These are phyloP conservation scores for Acanthornis magna DNA, from an alignment of 2,797 vertebrate genomes.

Conservation along the genomic window DNA sequence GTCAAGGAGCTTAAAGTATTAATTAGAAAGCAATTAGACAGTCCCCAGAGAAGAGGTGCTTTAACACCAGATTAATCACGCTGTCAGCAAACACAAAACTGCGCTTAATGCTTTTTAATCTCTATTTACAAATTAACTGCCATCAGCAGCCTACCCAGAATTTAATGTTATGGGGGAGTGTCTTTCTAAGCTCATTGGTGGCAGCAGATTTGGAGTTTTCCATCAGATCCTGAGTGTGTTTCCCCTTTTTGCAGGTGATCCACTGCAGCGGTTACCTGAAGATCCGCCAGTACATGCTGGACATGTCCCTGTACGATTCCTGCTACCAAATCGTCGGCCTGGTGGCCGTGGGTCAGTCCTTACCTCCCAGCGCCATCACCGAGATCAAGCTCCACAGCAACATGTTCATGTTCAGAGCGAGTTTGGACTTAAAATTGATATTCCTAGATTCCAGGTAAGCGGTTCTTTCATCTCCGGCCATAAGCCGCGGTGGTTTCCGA, in stretches of 20 bases:
- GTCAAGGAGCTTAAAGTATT: background rate
- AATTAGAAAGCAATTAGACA: background rate
- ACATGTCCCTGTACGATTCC: conserved; percentile 87
- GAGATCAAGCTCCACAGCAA: conserved; percentile 96
- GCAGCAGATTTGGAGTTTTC: background rate
- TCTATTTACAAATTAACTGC: background rate
- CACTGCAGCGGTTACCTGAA: conserved; percentile 97
- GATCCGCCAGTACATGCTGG: conserved; percentile 88
- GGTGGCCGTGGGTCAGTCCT: conserved; percentile 91
- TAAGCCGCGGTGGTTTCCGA: background rate
- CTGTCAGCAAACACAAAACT: background rate
- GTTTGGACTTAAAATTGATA: conserved; percentile 93
- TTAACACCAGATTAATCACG: background rate
- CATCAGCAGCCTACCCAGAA: background rate
- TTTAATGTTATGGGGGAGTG: background rate
- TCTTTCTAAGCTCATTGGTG: background rate
- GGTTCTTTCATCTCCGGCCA: background rate
- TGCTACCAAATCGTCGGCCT: conserved; percentile 91
- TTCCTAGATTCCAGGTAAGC: conserved; percentile 93
- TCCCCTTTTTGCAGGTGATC: conserved; percentile 82
- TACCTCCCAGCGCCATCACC: conserved; percentile 91
- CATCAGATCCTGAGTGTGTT: background rate
- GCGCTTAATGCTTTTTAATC: background rate
- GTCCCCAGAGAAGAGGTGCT: background rate
- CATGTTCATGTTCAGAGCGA: conserved; percentile 98